phyloP scores from a whole-genome alignment of 2,797 vertebrate species.

The Syncerus caffer region DNA sequence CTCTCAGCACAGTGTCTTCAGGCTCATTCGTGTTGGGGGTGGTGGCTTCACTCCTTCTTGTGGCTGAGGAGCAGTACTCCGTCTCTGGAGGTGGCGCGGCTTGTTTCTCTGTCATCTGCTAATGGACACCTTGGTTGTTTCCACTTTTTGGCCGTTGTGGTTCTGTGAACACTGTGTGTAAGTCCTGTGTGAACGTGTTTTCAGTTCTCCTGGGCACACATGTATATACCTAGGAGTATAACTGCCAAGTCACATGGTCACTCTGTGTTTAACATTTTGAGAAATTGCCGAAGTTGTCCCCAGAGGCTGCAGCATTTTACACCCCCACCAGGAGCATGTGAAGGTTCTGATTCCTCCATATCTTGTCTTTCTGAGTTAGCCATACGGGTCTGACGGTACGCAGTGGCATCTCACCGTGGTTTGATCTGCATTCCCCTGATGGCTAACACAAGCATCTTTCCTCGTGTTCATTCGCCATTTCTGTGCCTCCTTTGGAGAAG shows the following conservation, averaged over 20 bases:
- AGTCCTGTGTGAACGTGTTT: neutral
- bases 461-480: neutral
- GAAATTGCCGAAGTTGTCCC: neutral
- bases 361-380: neutral
- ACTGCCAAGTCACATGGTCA: neutral
- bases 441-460: neutral
- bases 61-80: neutral
- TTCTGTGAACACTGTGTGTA: fast-evolving
- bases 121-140: neutral
- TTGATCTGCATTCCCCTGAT: fast-evolving
- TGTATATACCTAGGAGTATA: neutral
- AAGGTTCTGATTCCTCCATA: neutral
- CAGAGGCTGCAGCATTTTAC: too few relatives aligned
- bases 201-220: neutral
- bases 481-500: neutral
- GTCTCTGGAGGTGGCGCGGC: fast-evolving
- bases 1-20: neutral
- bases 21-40: fast-evolving
- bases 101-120: neutral
- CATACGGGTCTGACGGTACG: fast-evolving
- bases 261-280: neutral
- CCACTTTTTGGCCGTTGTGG: neutral
- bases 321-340: fast-evolving
- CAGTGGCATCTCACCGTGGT: fast-evolving
- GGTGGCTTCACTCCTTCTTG: fast-evolving